phyloP scores from a whole-genome alignment of 2,797 vertebrate species.

The Poecilia wingei region DNA sequence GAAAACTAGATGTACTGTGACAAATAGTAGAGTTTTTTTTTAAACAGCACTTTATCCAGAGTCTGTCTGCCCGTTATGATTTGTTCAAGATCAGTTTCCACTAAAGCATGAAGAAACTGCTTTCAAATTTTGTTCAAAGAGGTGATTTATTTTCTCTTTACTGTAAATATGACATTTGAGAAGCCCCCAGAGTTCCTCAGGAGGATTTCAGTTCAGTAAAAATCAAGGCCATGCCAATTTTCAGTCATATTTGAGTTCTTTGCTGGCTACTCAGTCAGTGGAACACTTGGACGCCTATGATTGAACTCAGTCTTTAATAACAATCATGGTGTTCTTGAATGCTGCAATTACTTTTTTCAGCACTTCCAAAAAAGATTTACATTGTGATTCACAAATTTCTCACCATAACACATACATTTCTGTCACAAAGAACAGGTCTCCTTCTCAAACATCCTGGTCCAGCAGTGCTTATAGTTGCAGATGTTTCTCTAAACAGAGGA shows the following conservation, averaged over 20 bases:
- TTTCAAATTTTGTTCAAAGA: constrained; percentile 1
- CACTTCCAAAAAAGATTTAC: neutral
- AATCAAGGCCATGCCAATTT: neutral
- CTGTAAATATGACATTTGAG: constrained; percentile 23
- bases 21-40: neutral
- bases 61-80: neutral
- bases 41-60: neutral
- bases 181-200: constrained; percentile 1
- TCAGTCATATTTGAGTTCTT: constrained; percentile 3
- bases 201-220: neutral
- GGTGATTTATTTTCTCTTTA: constrained; percentile 11
- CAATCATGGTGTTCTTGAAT: neutral
- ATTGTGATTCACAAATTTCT: neutral
- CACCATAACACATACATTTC: neutral
- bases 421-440: neutral
- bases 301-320: neutral
- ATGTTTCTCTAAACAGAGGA: neutral
- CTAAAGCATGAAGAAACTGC: neutral
- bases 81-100: constrained; percentile 8
- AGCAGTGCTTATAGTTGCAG: neutral
- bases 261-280: neutral
- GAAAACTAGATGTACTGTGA: neutral
- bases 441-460: neutral
- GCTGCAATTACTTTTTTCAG: neutral
- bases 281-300: neutral